These are phyloP conservation scores for Acanthurus lineatus DNA, from an alignment of 2,797 vertebrate genomes.

Conservation along the genomic window DNA sequence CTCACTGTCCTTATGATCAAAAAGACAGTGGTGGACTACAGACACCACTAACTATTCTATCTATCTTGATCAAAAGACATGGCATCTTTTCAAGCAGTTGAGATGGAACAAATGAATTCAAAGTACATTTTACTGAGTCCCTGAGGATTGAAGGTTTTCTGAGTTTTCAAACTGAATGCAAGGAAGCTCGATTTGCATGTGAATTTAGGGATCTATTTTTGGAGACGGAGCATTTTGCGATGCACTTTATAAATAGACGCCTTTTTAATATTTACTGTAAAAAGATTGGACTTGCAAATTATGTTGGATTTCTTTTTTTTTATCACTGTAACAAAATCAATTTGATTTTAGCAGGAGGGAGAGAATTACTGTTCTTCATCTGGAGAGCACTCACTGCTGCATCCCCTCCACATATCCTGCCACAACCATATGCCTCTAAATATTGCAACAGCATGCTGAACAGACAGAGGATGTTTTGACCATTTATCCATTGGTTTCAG, in stretches of 20 bases:
- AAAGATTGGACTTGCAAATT: constrained; percentile 41
- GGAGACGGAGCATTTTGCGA: constrained; percentile 14
- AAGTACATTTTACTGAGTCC: not conserved
- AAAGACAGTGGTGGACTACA: not conserved
- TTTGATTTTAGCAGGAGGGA: not conserved
- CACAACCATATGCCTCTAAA: constrained; percentile 4
- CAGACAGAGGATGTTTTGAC: not conserved
- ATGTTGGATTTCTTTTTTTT: constrained; percentile 25
- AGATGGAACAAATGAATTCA: not conserved
- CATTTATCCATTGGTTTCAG: not conserved
- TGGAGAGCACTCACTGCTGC: not conserved
- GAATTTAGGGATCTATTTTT: constrained; percentile 53
- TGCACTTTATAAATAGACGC: constrained; percentile 34
- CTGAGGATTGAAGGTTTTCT: not conserved
- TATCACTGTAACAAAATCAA: not conserved
- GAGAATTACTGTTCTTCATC: not conserved
- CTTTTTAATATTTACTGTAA: constrained; percentile 18
- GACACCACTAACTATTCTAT: not conserved
- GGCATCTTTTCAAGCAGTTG: not conserved
- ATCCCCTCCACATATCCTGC: not conserved
- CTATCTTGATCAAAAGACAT: not conserved
- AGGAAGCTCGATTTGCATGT: constrained; percentile 32
- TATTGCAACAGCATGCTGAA: constrained; percentile 15
- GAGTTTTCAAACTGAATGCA: constrained; percentile 10
- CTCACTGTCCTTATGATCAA: not conserved